Conservation (phyloP, 2,797 vertebrate genomes). For the Sciurus carolinensis region DNA sequence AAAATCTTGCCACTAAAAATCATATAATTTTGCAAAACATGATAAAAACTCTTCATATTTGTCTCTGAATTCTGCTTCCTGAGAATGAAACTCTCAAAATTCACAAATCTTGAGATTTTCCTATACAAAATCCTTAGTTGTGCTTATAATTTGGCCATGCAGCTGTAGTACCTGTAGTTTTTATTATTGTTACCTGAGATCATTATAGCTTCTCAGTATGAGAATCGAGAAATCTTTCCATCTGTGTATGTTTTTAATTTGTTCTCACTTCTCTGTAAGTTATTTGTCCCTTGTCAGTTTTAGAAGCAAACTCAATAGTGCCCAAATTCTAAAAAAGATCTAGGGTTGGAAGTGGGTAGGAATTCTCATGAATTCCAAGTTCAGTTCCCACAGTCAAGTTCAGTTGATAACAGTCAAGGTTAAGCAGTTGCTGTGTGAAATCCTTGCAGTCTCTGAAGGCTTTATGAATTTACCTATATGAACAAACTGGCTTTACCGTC, state of each 20-base stretch:
- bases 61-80: conserved; percentile 8
- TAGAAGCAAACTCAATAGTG: neutral
- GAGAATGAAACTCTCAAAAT: neutral
- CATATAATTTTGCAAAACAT: neutral
- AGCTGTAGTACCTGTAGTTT: neutral
- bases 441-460: neutral
- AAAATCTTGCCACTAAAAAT: neutral
- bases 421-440: neutral
- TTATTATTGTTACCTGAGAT: conserved; percentile 3
- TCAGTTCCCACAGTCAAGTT: neutral
- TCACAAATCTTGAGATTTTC: neutral
- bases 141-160: neutral
- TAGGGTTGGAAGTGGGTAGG: neutral
- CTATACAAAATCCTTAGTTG: neutral
- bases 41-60: neutral
- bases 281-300: neutral
- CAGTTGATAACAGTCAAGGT: neutral
- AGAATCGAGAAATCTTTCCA: neutral
- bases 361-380: neutral
- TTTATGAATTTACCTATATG: neutral
- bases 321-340: neutral
- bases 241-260: conserved; percentile 12
- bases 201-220: neutral
- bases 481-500: neutral
- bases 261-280: neutral